A percentile compares a stretch with the other conserved stretches of the same genome.
Evolutionary conservation across 1,140 invertebrate species (phyloP).

Genomic region (Procambarus clarkii): DNA sequence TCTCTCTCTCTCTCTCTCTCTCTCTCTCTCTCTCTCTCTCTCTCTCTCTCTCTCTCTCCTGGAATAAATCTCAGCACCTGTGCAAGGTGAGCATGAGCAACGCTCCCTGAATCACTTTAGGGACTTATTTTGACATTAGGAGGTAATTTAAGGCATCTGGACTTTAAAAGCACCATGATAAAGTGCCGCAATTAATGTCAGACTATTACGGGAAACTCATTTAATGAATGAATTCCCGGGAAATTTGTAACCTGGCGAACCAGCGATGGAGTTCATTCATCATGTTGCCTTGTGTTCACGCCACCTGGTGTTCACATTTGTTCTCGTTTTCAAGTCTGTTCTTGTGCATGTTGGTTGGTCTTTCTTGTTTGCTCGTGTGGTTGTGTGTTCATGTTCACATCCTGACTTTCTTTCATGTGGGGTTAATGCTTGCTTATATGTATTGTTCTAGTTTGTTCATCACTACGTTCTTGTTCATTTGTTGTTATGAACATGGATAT

Average conservation of each 20-base stretch:
- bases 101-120: conserved; percentile 41
- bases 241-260: conserved; percentile 44
- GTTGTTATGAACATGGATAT: too few species aligned
- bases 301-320: neutral
- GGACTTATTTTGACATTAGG: conserved; percentile 59
- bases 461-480: too few species aligned
- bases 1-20: neutral
- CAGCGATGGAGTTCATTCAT: neutral
- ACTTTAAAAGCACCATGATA: conserved; percentile 59
- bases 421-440: too few species aligned
- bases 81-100: neutral
- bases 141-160: conserved; percentile 57
- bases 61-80: neutral
- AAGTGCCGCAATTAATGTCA: conserved; percentile 51
- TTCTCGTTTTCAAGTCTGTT: neutral
- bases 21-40: neutral
- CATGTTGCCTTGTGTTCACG: neutral
- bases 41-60: neutral
- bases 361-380: too few species aligned
- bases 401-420: too few species aligned
- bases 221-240: conserved; percentile 47
- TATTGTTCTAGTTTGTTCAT: too few species aligned
- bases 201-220: conserved; percentile 49
- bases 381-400: too few species aligned
- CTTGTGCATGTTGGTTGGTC: neutral